Conservation (phyloP, 2,888 invertebrate species). For the Drosophila differens region DNA sequence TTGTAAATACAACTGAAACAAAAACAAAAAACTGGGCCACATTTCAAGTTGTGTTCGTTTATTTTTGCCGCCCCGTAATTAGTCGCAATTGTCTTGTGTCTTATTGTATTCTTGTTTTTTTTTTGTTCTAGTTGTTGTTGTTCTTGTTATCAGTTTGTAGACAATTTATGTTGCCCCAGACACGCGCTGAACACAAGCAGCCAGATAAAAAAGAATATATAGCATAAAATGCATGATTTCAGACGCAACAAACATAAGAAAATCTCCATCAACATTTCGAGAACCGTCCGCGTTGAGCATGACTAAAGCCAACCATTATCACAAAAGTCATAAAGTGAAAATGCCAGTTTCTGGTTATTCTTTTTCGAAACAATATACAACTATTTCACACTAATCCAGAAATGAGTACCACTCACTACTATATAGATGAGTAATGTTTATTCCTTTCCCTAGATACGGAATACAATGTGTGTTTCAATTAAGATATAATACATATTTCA, state of each 20-base stretch:
- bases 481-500: not conserved
- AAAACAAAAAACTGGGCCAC: conserved; percentile 24
- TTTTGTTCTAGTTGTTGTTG: conserved; percentile 3
- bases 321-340: not conserved
- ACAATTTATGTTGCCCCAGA: conserved; percentile 20
- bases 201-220: not conserved
- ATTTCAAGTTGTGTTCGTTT: conserved; percentile 11
- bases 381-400: not conserved
- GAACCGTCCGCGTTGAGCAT: not conserved
- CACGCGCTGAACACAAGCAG: conserved; percentile 11
- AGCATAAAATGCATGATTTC: not conserved
- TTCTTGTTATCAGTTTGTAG: conserved; percentile 23
- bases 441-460: not conserved
- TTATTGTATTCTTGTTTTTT: conserved; percentile 1
- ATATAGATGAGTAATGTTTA: not conserved
- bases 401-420: not conserved
- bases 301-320: not conserved
- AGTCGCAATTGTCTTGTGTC: conserved; percentile 37
- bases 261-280: not conserved
- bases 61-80: conserved; percentile 38
- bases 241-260: not conserved
- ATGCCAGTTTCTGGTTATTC: not conserved
- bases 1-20: not conserved
- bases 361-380: not conserved
- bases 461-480: not conserved